phyloP scores from a whole-genome alignment of 1,140 invertebrate species.

The Bombus picipes region DNA sequence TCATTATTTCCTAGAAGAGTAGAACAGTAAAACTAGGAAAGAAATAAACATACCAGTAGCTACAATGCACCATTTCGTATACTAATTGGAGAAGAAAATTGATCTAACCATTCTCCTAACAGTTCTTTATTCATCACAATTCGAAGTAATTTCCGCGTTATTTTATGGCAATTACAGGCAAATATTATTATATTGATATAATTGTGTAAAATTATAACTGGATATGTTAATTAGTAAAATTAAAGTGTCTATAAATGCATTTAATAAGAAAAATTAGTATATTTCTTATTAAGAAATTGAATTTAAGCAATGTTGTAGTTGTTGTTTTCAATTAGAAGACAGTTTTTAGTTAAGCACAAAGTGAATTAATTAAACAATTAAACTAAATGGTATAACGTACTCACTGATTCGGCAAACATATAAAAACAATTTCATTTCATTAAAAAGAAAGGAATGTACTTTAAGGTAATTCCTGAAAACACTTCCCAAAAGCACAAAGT shows the following conservation, averaged over 20 bases:
- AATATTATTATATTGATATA: background rate
- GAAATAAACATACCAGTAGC: background rate
- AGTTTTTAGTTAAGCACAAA: background rate
- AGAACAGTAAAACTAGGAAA: background rate
- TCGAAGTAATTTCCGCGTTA: slow-evolving; percentile 5
- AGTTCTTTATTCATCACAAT: background rate
- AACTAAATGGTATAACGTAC: background rate
- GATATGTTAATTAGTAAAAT: background rate
- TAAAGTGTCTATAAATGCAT: background rate
- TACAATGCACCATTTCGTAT: slow-evolving; percentile 17
- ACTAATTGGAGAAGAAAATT: slow-evolving; percentile 24
- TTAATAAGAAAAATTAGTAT: background rate
- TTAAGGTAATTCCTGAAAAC: background rate
- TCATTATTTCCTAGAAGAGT: background rate
- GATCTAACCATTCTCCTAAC: background rate
- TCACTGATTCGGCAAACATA: background rate
- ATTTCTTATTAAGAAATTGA: background rate
- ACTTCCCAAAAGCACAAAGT: background rate
- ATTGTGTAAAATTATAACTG: background rate
- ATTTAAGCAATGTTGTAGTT: background rate
- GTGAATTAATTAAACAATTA: background rate
- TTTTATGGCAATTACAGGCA: background rate
- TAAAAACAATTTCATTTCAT: background rate
- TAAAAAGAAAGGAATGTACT: background rate
- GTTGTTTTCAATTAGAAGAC: background rate